Evolutionary conservation across 2,113 vertebrate species (phyloP).

Genomic region (Turdus rufiventris): DNA sequence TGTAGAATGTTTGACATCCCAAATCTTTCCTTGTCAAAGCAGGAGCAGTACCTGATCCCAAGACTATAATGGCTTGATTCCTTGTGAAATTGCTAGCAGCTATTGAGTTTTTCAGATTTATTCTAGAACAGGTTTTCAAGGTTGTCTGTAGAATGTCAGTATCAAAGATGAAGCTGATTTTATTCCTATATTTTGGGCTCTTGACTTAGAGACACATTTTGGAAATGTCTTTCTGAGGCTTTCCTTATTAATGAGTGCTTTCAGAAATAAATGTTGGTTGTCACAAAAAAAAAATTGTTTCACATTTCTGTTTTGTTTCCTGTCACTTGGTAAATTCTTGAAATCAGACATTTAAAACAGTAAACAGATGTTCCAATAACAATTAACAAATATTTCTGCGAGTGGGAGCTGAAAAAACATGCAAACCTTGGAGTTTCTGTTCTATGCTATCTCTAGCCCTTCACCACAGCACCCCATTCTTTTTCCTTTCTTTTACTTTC

Average conservation of each 20-base stretch:
- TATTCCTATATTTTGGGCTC: not conserved
- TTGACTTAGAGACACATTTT: not conserved
- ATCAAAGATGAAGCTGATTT: not conserved
- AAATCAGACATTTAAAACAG: not conserved
- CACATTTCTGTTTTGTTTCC: not conserved
- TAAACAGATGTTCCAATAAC: conserved; percentile 8
- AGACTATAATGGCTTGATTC: not conserved
- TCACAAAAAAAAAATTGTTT: not conserved
- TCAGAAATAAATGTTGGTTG: conserved; percentile 11
- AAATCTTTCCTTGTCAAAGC: not conserved
- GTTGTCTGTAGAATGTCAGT: not conserved
- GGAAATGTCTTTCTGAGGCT: not conserved
- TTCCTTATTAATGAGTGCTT: not conserved
- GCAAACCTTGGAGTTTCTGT: not conserved
- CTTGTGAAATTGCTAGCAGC: not conserved
- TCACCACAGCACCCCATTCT: not conserved
- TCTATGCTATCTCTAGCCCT: not conserved
- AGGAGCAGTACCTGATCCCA: not conserved
- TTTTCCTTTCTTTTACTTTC: not conserved
- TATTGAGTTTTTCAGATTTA: not conserved
- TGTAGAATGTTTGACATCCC: not conserved
- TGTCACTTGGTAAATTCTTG: not conserved
- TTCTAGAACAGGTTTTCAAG: not conserved
- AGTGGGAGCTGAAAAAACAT: not conserved
- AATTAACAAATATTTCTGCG: not conserved